Evolutionary conservation across 2,113 vertebrate species (phyloP).

Genomic region (Antidorcas marsupialis): DNA sequence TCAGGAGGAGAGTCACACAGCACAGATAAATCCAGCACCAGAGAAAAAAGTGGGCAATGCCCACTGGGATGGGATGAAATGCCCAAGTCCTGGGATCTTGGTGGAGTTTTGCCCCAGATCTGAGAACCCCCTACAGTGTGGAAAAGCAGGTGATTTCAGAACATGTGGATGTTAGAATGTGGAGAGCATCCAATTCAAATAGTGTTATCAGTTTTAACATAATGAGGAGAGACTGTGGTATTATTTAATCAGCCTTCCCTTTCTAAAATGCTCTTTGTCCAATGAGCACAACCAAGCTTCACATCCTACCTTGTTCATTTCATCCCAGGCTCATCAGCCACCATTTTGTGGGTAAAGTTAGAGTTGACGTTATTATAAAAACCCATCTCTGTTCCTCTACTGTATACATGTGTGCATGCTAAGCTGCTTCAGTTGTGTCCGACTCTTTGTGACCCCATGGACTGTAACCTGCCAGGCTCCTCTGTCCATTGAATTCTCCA

Average conservation of each 20-base stretch:
- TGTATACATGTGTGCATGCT: background rate
- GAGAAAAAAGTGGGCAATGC: background rate
- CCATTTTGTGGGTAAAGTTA: background rate
- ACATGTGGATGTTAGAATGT: background rate
- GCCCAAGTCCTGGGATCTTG: background rate
- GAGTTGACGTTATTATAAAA: background rate
- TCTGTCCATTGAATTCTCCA: background rate
- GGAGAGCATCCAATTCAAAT: constrained; percentile 24
- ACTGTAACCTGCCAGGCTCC: background rate
- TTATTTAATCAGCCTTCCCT: background rate
- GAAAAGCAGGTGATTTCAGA: background rate
- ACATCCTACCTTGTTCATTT: background rate
- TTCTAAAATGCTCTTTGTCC: background rate
- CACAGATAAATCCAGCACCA: background rate
- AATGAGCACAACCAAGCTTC: background rate
- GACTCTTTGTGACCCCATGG: background rate
- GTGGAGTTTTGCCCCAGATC: background rate
- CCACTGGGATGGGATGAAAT: background rate
- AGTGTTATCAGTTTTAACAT: constrained; percentile 37
- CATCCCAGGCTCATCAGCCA: background rate
- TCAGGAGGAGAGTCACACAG: background rate
- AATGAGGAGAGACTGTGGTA: background rate
- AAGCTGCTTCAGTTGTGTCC: background rate
- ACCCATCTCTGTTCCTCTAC: background rate
- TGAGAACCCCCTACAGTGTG: background rate